Percentiles rank a stretch among this genome's conserved stretches.
Conservation (phyloP, 2,113 vertebrate species). For the Prietella phreatophila region DNA sequence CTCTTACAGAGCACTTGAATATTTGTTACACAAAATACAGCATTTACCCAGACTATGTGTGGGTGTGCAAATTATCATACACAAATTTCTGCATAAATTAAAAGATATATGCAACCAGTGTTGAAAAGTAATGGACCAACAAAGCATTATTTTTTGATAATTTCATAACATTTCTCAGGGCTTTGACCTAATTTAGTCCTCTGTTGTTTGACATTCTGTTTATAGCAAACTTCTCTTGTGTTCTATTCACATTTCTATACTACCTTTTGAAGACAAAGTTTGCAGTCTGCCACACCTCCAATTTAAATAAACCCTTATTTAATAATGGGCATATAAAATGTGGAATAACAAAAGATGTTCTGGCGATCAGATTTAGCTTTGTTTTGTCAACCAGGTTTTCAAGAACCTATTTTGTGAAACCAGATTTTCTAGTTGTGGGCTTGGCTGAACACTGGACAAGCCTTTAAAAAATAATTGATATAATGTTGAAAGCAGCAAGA, state of each 20-base stretch:
- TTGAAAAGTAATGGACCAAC: not conserved
- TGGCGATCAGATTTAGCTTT: not conserved
- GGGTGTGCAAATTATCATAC: not conserved
- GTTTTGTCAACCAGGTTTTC: not conserved
- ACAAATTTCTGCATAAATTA: not conserved
- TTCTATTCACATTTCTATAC: not conserved
- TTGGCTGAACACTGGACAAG: not conserved
- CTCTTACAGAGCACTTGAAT: not conserved
- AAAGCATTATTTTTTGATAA: not conserved
- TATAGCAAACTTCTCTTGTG: not conserved
- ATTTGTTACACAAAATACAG: not conserved
- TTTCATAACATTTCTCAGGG: not conserved
- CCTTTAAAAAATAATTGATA: not conserved
- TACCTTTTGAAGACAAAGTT: no score
- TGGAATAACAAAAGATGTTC: conserved; percentile 1
- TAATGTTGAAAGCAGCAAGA: not conserved
- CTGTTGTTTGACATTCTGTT: not conserved
- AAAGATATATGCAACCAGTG: not conserved
- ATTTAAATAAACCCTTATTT: not conserved
- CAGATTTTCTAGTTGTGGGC: not conserved
- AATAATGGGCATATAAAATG: not conserved
- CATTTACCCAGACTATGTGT: not conserved
- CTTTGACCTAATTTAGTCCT: not conserved
- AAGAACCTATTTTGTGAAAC: not conserved
- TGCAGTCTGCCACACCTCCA: not conserved